These are phyloP conservation scores for Proterorhinus semilunaris DNA, from an alignment of 2,113 vertebrate species.

Conservation along the genomic window DNA sequence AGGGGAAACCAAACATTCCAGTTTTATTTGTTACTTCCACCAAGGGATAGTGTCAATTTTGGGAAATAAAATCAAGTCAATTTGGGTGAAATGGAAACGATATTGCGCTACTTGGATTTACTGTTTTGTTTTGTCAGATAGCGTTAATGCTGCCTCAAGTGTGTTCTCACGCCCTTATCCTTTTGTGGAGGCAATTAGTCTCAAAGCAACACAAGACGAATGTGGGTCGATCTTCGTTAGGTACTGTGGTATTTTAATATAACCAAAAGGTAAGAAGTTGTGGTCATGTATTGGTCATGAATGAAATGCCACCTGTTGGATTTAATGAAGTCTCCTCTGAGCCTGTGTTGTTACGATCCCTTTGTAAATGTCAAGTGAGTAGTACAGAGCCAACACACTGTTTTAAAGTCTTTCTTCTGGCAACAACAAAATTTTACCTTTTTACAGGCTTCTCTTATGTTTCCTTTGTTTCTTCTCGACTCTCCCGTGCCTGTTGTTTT, in stretches of 20 bases:
- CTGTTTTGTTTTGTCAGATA: neutral
- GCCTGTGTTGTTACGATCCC: slow-evolving; percentile 16
- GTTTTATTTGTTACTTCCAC: neutral
- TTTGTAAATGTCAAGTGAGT: slow-evolving; percentile 23
- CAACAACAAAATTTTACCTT: neutral
- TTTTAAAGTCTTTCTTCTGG: neutral
- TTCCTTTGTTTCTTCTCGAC: neutral
- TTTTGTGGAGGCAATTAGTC: neutral
- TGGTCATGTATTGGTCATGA: slow-evolving; percentile 4
- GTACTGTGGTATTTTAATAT: neutral
- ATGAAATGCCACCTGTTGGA: slow-evolving; percentile 36
- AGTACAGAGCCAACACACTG: neutral
- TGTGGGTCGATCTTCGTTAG: neutral
- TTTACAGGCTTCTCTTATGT: slow-evolving; percentile 16
- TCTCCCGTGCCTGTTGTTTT: neutral
- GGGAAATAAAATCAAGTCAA: neutral
- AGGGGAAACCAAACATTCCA: neutral
- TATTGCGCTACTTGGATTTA: neutral
- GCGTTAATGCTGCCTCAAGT: neutral
- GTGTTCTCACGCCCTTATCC: neutral
- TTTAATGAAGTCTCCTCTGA: slow-evolving; percentile 33
- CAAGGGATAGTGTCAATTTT: neutral
- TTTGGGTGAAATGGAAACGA: no score
- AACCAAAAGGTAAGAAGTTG: neutral
- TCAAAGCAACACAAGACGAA: neutral